Percentiles rank a stretch among this genome's conserved stretches.
Conservation (phyloP, 2,888 invertebrate species). For the Phortica magna region DNA sequence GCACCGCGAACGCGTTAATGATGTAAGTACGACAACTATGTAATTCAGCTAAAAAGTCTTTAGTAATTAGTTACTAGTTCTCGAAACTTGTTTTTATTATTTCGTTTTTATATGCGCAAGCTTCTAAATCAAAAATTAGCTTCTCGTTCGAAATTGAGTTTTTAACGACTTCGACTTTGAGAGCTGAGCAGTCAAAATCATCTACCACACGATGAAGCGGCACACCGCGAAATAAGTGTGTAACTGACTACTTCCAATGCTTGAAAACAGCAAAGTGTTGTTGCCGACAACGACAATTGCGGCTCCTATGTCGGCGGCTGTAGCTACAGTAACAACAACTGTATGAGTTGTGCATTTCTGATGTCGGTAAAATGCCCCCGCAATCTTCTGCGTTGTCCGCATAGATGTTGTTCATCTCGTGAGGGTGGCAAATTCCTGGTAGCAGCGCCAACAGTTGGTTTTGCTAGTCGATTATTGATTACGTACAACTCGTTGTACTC, state of each 20-base stretch:
- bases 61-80: constrained; percentile 20
- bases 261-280: background rate
- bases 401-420: too few relatives aligned
- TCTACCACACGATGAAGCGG: constrained; percentile 51
- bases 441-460: background rate
- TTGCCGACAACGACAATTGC: constrained; percentile 9
- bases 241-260: constrained; percentile 22
- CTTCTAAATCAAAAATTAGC: background rate
- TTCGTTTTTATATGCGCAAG: background rate
- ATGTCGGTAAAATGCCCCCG: too few relatives aligned
- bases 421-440: background rate
- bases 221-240: constrained; percentile 53
- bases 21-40: background rate
- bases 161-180: background rate
- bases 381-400: too few relatives aligned
- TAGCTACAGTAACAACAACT: constrained; percentile 11
- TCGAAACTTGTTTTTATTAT: constrained; percentile 19
- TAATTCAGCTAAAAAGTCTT: constrained; percentile 8
- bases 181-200: constrained; percentile 20
- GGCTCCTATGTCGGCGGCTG: background rate
- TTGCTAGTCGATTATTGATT: background rate
- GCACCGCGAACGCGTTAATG: background rate
- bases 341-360: background rate
- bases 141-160: background rate
- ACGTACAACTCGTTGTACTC: too few relatives aligned